Base-by-base conservation (phyloP, 2,113 vertebrate species). In the Crotophaga sulcirostris region DNA sequence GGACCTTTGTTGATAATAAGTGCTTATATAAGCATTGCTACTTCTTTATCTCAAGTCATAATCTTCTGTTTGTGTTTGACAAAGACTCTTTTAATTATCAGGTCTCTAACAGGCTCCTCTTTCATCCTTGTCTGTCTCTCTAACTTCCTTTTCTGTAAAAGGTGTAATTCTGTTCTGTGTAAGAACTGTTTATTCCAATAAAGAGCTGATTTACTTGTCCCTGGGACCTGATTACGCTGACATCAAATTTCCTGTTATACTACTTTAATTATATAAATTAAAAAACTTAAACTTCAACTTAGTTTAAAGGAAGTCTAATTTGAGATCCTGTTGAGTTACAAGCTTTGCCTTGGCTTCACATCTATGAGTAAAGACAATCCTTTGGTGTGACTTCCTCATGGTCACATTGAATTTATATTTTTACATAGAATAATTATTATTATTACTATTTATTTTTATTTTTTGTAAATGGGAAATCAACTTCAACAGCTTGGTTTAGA, bases 11-110 rank as follows among this genome's bases (percentile, higher is more conserved):
- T 88, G 84, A 82, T 94, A 91, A 58, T 89, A 93, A 95, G 51
- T 91, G 83, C 45, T 81, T 92, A 86, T 85, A 91, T 88, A 96
- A 96, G 45, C 51, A 81, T 44, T 94, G 55, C 28, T 63, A 45
- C 92, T 94, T 91, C 82, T 97, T 96, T 87, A 94, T 94, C 56
- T 89, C 52, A 73, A 80, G 68, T 75, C 47, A 94, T 89, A 96
- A 96, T 95, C 89, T 95, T 93, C 91, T 95, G 56, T 55, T 93
- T 94, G 44, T 94, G 34, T 88, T 96, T 95, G 83, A 93, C 94
- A 96, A 90, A 92, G 79, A 78, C 38, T 54, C 28, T 94, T 95
- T 95, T 97, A 97, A 97, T 97, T 97, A 97, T 96, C 96, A 94
- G 91, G 91, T 96, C 81, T 96, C 89, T 95, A 95, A 81, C 74